These are phyloP conservation scores for Aricia artaxerxes DNA, from an alignment of 2,888 invertebrate genomes.

Conservation along the genomic window DNA sequence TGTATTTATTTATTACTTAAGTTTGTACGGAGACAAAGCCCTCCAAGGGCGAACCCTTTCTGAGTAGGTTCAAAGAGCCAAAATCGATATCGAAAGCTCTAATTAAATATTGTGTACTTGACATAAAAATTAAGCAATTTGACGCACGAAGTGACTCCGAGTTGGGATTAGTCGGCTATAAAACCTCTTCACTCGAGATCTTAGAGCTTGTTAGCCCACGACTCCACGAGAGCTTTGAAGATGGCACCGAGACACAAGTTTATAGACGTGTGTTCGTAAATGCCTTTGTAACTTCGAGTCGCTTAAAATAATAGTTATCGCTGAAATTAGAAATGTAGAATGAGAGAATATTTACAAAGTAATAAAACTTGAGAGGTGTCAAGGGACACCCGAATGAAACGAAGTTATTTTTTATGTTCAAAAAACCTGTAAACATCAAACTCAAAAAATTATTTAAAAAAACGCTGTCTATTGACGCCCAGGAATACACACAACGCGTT, in stretches of 20 bases:
- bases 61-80: neutral
- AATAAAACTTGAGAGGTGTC: too few species aligned
- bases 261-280: neutral
- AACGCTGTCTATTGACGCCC: too few species aligned
- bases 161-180: constrained; percentile 6
- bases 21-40: neutral
- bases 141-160: constrained; percentile 10
- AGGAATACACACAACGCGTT: too few species aligned
- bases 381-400: too few species aligned
- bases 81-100: constrained; percentile 1
- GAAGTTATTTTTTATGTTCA: too few species aligned
- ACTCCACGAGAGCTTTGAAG: neutral
- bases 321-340: neutral
- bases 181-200: constrained; percentile 23
- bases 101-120: constrained; percentile 17
- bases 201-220: neutral
- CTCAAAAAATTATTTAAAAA: too few species aligned
- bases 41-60: neutral
- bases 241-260: neutral
- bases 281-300: neutral
- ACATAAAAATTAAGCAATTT: constrained; percentile 29
- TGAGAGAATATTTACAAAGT: too few species aligned
- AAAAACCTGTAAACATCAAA: too few species aligned
- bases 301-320: neutral
- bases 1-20: neutral